A percentile compares a stretch with the other conserved stretches of the same genome.
phyloP scores from a whole-genome alignment of 2,113 vertebrate species.

The Mugil cephalus region DNA sequence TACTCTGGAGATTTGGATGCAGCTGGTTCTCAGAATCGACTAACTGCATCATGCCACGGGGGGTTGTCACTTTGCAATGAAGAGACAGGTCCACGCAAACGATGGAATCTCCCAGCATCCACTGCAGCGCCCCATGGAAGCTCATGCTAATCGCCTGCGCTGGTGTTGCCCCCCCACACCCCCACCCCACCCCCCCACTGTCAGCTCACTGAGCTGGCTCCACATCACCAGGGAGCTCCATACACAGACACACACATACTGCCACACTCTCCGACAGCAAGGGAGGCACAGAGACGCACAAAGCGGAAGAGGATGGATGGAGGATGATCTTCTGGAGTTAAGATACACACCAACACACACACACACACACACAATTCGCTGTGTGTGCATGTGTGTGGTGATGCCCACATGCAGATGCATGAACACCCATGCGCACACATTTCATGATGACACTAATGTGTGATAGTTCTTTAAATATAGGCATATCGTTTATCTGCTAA shows the following conservation, averaged over 20 bases:
- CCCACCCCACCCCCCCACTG: slow-evolving; percentile 62
- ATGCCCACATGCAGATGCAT: slow-evolving; percentile 34
- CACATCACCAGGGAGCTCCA: slow-evolving; percentile 74
- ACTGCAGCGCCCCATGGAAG: slow-evolving; percentile 78
- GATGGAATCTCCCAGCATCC: slow-evolving; percentile 79
- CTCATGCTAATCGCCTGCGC: slow-evolving; percentile 79
- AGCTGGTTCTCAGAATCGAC: slow-evolving; percentile 49
- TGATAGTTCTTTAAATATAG: slow-evolving; percentile 94
- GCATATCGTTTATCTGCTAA: slow-evolving; percentile 97
- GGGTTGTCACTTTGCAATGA: slow-evolving; percentile 81
- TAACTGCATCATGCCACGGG: slow-evolving; percentile 65
- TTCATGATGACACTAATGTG: slow-evolving; percentile 76
- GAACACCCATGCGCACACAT: slow-evolving; percentile 36
- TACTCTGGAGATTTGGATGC: slow-evolving; percentile 57
- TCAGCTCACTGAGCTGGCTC: slow-evolving; percentile 80
- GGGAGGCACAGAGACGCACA: slow-evolving; percentile 53
- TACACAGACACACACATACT: slow-evolving; percentile 37
- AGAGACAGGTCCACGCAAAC: slow-evolving; percentile 74
- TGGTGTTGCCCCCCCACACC: slow-evolving; percentile 51
- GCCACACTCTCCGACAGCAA: slow-evolving; percentile 55
- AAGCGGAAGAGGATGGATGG: slow-evolving; percentile 56
- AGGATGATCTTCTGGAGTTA: slow-evolving; percentile 70
- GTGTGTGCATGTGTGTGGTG: slow-evolving; percentile 32
- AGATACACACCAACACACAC: slow-evolving; percentile 52
- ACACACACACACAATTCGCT: neutral